Evolutionary conservation across 2,113 vertebrate genomes (phyloP).

Genomic region (Damaliscus lunatus): DNA sequence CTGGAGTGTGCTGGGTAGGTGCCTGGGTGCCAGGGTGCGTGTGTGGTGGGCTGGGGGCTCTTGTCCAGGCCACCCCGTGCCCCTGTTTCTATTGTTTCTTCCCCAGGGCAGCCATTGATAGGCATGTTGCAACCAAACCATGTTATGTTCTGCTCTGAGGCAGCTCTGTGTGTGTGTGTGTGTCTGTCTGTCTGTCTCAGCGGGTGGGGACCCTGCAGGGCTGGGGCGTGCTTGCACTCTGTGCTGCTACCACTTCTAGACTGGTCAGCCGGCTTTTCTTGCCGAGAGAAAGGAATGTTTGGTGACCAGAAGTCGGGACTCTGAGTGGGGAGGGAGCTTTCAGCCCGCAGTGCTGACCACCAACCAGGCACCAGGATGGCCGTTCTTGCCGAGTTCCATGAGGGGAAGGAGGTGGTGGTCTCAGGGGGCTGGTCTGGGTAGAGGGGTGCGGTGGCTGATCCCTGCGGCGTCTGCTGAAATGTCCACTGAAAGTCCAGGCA

Average conservation of each 20-base stretch:
- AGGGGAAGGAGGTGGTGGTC: not conserved
- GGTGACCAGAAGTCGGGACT: constrained; percentile 29
- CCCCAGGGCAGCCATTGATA: constrained; percentile 72
- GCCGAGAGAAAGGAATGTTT: constrained; percentile 43
- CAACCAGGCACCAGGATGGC: not conserved
- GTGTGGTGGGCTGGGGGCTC: not conserved
- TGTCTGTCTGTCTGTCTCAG: not conserved
- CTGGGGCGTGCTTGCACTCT: not conserved
- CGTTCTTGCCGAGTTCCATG: not conserved
- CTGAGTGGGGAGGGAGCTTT: not conserved
- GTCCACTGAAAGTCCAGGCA: not conserved
- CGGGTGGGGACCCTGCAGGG: not conserved
- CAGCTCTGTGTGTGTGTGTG: not conserved
- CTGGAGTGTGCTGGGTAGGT: constrained; percentile 66
- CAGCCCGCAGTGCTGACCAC: not conserved
- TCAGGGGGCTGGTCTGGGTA: not conserved
- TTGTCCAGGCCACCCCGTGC: not conserved
- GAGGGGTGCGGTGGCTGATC: not conserved
- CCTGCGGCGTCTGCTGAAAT: not conserved
- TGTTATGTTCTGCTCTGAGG: constrained; percentile 23
- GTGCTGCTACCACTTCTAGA: not conserved
- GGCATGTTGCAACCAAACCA: not conserved
- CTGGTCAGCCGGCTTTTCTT: constrained; percentile 10
- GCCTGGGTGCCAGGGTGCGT: not conserved
- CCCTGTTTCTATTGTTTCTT: constrained; percentile 64